Evolutionary conservation across 2,888 invertebrate genomes (phyloP), one percentile per base, ranked within the genome.

Genomic region (Hyles lineata): DNA sequence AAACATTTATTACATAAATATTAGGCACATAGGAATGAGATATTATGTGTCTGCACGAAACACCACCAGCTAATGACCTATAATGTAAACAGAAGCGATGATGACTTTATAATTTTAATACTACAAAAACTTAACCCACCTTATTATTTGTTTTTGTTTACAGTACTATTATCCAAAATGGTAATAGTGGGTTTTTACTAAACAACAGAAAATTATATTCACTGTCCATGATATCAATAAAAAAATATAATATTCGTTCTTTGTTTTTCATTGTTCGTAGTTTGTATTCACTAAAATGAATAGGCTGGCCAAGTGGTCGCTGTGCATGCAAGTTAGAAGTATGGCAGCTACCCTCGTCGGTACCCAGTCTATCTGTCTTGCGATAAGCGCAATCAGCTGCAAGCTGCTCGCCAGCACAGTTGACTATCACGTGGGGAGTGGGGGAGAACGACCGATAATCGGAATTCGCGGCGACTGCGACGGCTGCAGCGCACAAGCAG

Each of bases 371-470:
- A 58, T 71, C 50, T 25, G 61, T 70, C 71, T 67, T 70, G 70
- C 78, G 83, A 83, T 83, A 84, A 83, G 80, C 74, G 73, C 80
- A 82, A 83, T 83, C 84, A 85, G 83, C 84, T 82, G 83, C 76
- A 78, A 72, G 74, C 72, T 72, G 76, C 76, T 80, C 77, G 79
- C 79, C 81, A 82, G 74, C 70, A 71, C 72, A 72, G 83, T 85
- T 87, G 83, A 80, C 80, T 77, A 76, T 82, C 80, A 84, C 82
- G 82, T 81, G 81, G 76, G 80, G 81, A 83, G 83, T 86, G 85
- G 87, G 90, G 90, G 90, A 90, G 89, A 91, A 89, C 89, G 89
- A 88, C 89, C 89, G 91, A 91, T 92, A 90, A 87, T 86, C 85
- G 79, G 61, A 75, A n/a, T 55, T 74, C 73, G 75, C 75, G 73